A percentile compares a stretch with the other conserved stretches of the same genome.
phyloP scores from a whole-genome alignment of 2,888 invertebrate species.

The Cordilura impudica region DNA sequence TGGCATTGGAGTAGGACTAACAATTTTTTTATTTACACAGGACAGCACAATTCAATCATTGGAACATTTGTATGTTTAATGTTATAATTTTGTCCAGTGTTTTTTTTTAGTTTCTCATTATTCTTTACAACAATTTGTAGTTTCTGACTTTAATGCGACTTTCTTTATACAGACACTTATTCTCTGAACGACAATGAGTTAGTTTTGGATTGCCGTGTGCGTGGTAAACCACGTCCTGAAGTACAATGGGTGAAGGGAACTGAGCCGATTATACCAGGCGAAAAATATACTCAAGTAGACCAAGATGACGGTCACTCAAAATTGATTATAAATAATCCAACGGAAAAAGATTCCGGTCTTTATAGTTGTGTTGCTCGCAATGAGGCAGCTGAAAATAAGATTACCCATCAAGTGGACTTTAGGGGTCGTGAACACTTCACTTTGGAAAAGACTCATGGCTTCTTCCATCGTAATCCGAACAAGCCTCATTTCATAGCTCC shows the following conservation, averaged over 20 bases:
- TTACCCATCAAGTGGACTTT: constrained; percentile 85
- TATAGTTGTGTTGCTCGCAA: constrained; percentile 88
- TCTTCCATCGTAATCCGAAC: constrained; percentile 79
- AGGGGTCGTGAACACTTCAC: constrained; percentile 78
- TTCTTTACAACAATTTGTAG: background rate
- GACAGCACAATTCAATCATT: constrained; percentile 35
- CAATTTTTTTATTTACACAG: constrained; percentile 1
- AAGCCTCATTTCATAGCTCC: constrained; percentile 85
- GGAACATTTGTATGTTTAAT: constrained; percentile 46
- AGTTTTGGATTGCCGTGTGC: constrained; percentile 87
- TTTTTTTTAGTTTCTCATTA: background rate
- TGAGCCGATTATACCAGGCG: constrained; percentile 79
- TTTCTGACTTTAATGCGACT: background rate
- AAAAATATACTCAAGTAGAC: constrained; percentile 83
- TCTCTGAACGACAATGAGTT: constrained; percentile 85
- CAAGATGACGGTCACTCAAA: constrained; percentile 87
- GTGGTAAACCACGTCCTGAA: constrained; percentile 85
- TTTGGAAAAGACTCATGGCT: constrained; percentile 77
- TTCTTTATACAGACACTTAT: constrained; percentile 81
- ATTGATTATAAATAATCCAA: constrained; percentile 83
- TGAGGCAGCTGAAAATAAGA: constrained; percentile 85
- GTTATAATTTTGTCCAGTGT: constrained; percentile 57
- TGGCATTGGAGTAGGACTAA: background rate
- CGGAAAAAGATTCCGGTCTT: constrained; percentile 84
- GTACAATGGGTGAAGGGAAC: constrained; percentile 89